These are phyloP conservation scores for Meandrusa payeni DNA, from an alignment of 2,888 invertebrate species.

Conservation along the genomic window DNA sequence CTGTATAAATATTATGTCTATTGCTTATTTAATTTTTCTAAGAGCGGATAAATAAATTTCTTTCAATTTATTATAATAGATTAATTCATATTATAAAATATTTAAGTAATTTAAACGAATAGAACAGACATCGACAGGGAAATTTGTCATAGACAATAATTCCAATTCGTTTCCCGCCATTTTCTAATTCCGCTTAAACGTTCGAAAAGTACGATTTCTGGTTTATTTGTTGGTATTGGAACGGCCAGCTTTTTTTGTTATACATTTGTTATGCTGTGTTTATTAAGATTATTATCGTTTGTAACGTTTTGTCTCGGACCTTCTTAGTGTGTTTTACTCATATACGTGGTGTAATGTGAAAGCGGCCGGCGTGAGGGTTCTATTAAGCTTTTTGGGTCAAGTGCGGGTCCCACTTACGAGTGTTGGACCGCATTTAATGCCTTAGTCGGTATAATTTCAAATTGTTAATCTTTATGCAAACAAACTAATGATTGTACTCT, in stretches of 20 bases:
- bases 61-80: too few species aligned
- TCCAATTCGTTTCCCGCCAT: slow-evolving; percentile 27
- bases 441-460: too few species aligned
- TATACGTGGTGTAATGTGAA: slow-evolving; percentile 45
- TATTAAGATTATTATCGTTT: slow-evolving; percentile 8
- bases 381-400: slow-evolving; percentile 44
- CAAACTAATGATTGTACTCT: too few species aligned
- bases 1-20: too few species aligned
- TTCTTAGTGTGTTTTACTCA: slow-evolving; percentile 48
- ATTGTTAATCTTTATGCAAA: too few species aligned
- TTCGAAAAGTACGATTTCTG: background rate
- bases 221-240: slow-evolving; percentile 1
- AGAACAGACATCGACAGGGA: slow-evolving; percentile 39
- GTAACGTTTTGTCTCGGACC: slow-evolving; percentile 38
- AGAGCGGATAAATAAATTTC: too few species aligned
- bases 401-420: slow-evolving; percentile 30
- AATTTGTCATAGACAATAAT: slow-evolving; percentile 43
- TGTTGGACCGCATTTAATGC: too few species aligned
- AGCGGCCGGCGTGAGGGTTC: slow-evolving; percentile 43
- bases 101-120: slow-evolving; percentile 54
- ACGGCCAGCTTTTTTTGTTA: background rate
- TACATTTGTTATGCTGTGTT: slow-evolving; percentile 3
- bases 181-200: slow-evolving; percentile 12
- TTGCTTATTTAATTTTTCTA: too few species aligned
- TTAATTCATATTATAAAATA: too few species aligned